These are phyloP conservation scores for Dinoponera quadriceps DNA, from an alignment of 1,140 invertebrate species.

Conservation along the genomic window DNA sequence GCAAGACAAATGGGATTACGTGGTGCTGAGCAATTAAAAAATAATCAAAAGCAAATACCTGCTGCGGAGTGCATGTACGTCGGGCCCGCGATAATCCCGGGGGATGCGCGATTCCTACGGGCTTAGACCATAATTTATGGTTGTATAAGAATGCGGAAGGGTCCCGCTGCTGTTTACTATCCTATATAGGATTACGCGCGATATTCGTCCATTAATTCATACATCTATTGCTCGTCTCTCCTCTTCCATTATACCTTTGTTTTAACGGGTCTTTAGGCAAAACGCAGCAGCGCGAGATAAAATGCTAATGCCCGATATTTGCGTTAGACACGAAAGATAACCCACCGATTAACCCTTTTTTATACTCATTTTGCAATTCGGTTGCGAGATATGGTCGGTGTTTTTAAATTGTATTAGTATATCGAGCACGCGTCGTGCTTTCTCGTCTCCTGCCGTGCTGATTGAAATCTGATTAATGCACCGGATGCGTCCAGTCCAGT, in stretches of 20 bases:
- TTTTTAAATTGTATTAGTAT: neutral
- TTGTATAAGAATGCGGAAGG: constrained; percentile 84
- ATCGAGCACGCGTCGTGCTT: too few species aligned
- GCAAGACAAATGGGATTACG: constrained; percentile 33
- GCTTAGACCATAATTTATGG: constrained; percentile 83
- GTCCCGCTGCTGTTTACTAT: constrained; percentile 79
- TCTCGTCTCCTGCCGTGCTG: neutral
- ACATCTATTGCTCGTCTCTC: constrained; percentile 49
- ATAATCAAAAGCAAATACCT: constrained; percentile 74
- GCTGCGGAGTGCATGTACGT: constrained; percentile 36
- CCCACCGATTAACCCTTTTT: neutral
- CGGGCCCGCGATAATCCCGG: constrained; percentile 64
- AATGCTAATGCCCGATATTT: neutral
- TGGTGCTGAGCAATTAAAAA: constrained; percentile 69
- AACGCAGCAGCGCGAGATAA: neutral
- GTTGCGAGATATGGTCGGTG: neutral
- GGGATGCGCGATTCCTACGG: constrained; percentile 64
- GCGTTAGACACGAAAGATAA: neutral
- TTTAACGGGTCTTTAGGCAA: neutral
- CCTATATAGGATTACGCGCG: constrained; percentile 75
- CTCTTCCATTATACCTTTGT: constrained; percentile 22
- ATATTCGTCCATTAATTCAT: constrained; percentile 72
- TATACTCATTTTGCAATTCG: neutral
- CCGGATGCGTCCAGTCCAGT: neutral
- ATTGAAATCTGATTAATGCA: constrained; percentile 19